Evolutionary conservation across 2,888 invertebrate genomes (phyloP).

Genomic region (Flabesymbios commensalis): DNA sequence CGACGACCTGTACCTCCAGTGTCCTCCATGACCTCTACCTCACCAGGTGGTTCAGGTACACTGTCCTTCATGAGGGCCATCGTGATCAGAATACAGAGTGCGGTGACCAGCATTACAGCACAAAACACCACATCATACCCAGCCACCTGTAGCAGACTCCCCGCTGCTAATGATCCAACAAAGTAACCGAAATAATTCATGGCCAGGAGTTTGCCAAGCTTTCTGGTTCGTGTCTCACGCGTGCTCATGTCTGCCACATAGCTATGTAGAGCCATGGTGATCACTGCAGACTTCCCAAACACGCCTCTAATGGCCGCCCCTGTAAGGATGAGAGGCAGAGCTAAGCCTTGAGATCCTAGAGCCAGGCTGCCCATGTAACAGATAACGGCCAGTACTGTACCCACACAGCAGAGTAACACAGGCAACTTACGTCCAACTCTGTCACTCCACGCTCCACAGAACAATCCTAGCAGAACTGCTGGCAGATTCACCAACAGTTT

Average conservation of each 20-base stretch:
- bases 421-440: slow-evolving; percentile 53
- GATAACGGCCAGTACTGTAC: slow-evolving; percentile 52
- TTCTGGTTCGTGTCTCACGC: slow-evolving; percentile 47
- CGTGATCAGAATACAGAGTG: slow-evolving; percentile 43
- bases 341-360: neutral
- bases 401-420: slow-evolving; percentile 56
- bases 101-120: slow-evolving; percentile 46
- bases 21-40: neutral
- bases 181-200: slow-evolving; percentile 60
- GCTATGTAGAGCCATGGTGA: slow-evolving; percentile 61
- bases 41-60: neutral
- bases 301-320: slow-evolving; percentile 54
- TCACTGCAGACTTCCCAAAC: slow-evolving; percentile 59
- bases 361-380: slow-evolving; percentile 46
- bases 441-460: slow-evolving; percentile 61
- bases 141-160: slow-evolving; percentile 44
- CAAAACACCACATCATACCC: slow-evolving; percentile 43
- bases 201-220: slow-evolving; percentile 52
- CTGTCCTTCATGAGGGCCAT: slow-evolving; percentile 47
- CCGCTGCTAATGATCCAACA: slow-evolving; percentile 48
- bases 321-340: slow-evolving; percentile 45
- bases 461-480: slow-evolving; percentile 55
- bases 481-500: slow-evolving; percentile 57
- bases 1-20: neutral
- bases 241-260: slow-evolving; percentile 56